These are phyloP conservation scores for Tragelaphus eurycerus DNA, from an alignment of 2,797 vertebrate genomes.

Conservation along the genomic window DNA sequence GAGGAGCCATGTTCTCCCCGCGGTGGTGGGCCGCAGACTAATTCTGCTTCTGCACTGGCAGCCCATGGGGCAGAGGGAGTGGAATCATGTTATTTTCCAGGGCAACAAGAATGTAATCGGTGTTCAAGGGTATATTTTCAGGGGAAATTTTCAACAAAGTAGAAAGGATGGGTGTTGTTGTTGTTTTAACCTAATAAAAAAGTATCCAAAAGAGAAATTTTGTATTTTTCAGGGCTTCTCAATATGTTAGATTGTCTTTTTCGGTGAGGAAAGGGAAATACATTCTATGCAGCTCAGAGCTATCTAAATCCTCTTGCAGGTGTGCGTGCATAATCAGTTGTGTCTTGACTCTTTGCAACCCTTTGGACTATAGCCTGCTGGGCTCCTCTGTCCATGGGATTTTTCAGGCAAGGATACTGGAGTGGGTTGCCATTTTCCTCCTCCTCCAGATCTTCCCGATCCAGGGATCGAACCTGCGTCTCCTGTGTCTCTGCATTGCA, in stretches of 20 bases:
- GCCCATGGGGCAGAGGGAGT: background rate
- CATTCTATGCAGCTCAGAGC: background rate
- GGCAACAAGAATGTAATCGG: constrained; percentile 41
- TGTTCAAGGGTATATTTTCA: constrained; percentile 34
- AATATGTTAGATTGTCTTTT: background rate
- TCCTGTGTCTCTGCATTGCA: background rate
- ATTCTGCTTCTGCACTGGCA: constrained; percentile 65
- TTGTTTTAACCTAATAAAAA: constrained; percentile 2
- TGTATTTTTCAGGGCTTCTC: background rate
- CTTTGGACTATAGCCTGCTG: background rate
- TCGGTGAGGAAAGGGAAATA: background rate
- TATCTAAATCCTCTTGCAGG: background rate
- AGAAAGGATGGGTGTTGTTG: background rate
- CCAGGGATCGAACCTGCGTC: background rate
- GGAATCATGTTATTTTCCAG: constrained; percentile 55
- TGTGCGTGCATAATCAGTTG: background rate
- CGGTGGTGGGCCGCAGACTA: constrained; percentile 65
- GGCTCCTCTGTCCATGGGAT: background rate
- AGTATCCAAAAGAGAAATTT: background rate
- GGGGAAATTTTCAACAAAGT: constrained; percentile 40
- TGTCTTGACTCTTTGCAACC: background rate
- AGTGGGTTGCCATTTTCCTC: background rate
- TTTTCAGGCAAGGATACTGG: background rate
- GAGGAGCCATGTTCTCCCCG: constrained; percentile 4
- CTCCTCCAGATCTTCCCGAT: background rate